A percentile compares a stretch with the other conserved stretches of the same genome.
Conservation (phyloP, 1,140 invertebrate species). For the Steinernema feltiae region DNA sequence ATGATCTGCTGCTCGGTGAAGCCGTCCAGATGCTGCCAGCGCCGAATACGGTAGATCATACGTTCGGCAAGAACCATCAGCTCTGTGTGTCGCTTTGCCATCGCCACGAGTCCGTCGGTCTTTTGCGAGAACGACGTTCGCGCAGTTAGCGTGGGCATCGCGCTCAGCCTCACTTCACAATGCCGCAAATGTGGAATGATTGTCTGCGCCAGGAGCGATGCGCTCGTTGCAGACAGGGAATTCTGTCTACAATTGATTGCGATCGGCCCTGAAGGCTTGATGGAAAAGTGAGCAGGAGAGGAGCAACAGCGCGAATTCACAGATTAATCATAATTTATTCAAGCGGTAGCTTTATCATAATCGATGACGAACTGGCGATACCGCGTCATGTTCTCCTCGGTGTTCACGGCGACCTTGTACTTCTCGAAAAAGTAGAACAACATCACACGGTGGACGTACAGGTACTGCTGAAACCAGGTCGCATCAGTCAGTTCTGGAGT, state of each 20-base stretch:
- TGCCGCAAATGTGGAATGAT: no score
- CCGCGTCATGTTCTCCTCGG: neutral
- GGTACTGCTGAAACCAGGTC: conserved; percentile 21
- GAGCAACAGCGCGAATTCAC: no score
- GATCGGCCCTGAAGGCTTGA: no score
- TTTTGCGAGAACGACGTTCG: neutral
- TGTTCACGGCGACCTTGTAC: conserved; percentile 13
- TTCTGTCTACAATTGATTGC: no score
- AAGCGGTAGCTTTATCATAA: neutral
- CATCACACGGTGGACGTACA: conserved; percentile 21
- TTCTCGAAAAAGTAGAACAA: conserved; percentile 25
- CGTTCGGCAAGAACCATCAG: conserved; percentile 2
- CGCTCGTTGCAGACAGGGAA: no score
- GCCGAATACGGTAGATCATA: conserved; percentile 9
- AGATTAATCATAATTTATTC: no score
- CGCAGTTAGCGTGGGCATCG: neutral
- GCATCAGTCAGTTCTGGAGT: neutral
- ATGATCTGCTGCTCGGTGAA: conserved; percentile 12
- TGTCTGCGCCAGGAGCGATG: no score
- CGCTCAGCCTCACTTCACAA: no score
- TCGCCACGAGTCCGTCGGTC: conserved; percentile 9
- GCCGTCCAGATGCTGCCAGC: conserved; percentile 8
- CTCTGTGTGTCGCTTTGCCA: neutral
- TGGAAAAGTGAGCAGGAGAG: no score
- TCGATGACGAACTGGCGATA: neutral